Percentiles rank a stretch among this genome's conserved stretches.
Conservation (phyloP, 2,113 vertebrate genomes). For the Ammodramus savannarum region DNA sequence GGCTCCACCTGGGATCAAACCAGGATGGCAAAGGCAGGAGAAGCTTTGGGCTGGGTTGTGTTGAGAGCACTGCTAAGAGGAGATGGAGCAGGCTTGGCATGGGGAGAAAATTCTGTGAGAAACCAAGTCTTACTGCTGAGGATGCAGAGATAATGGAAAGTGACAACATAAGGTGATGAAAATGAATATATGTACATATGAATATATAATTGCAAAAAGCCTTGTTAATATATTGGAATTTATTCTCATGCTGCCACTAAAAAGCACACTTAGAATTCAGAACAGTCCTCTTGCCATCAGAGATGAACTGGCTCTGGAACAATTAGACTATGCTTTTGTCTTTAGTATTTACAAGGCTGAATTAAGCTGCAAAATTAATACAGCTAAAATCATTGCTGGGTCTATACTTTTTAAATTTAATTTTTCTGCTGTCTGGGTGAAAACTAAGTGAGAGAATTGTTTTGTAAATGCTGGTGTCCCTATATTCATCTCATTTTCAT, state of each 20-base stretch:
- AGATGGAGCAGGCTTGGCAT: neutral
- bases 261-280: conserved; percentile 20
- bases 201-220: neutral
- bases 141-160: neutral
- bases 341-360: conserved; percentile 12
- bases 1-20: neutral
- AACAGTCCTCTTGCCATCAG: neutral
- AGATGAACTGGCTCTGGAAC: conserved; percentile 6
- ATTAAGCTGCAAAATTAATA: neutral
- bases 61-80: neutral
- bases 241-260: neutral
- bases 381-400: neutral
- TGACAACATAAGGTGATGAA: neutral
- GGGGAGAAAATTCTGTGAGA: neutral
- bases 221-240: neutral
- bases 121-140: neutral
- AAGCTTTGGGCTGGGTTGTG: neutral
- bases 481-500: neutral
- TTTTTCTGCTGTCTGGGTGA: neutral
- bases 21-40: neutral
- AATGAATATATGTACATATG: neutral
- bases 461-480: neutral
- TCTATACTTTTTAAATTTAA: neutral
- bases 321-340: neutral
- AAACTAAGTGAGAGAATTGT: neutral